Conservation (phyloP, 2,797 vertebrate species). For the Gallinago solitaria region DNA sequence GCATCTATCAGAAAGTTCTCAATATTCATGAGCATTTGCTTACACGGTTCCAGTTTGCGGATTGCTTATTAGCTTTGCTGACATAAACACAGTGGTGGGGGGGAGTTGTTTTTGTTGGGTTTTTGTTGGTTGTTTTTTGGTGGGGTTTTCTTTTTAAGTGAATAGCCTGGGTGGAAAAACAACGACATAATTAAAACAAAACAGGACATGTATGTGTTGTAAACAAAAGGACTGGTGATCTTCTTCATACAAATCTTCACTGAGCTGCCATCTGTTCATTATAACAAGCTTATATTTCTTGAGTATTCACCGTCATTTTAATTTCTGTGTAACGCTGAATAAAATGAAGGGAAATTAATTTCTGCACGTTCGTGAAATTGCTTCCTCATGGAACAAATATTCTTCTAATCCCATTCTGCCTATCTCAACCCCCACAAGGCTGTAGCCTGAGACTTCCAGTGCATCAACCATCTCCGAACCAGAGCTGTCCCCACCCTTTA, state of each 20-base stretch:
- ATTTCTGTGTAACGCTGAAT: background rate
- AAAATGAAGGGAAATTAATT: slow-evolving; percentile 25
- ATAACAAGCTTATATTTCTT: slow-evolving; percentile 34
- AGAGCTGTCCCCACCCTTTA: background rate
- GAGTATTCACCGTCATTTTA: background rate
- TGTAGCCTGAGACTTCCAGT: background rate
- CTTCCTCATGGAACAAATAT: background rate
- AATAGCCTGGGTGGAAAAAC: slow-evolving; percentile 55
- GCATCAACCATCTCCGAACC: background rate
- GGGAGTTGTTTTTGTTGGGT: background rate
- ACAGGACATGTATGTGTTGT: slow-evolving; percentile 53
- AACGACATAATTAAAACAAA: slow-evolving; percentile 62
- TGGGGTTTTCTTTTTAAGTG: background rate
- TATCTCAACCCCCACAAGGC: background rate
- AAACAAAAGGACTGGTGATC: slow-evolving; percentile 62
- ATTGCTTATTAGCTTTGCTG: slow-evolving; percentile 43
- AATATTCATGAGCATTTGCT: slow-evolving; percentile 44
- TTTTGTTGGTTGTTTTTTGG: too few relatives aligned
- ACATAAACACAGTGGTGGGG: slow-evolving; percentile 10
- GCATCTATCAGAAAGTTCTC: background rate
- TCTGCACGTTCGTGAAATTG: background rate
- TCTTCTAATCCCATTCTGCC: background rate
- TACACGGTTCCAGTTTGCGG: background rate
- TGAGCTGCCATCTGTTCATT: slow-evolving; percentile 61
- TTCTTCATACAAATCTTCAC: slow-evolving; percentile 34